Evolutionary conservation across 2,888 invertebrate genomes (phyloP), one percentile per base, ranked within the genome.

Genomic region (Plebejus anna): DNA sequence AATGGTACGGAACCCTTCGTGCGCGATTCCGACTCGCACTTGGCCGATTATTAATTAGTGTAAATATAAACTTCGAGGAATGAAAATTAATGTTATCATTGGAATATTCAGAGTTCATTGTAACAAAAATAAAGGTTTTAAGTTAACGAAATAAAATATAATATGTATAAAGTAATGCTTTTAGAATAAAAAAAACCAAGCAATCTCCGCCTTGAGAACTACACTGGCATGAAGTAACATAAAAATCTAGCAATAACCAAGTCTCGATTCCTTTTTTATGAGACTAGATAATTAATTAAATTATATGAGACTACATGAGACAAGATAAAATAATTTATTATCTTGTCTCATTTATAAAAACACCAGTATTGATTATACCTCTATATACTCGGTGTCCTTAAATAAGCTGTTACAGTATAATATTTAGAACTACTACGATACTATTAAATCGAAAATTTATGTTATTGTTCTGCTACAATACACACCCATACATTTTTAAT

Each of bases 401-500:
- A 11, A 11, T 38, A 11, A 11, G 4, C 57, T n/a, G 13, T 55
- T 16, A 57, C 6, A 57, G n/a, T 57, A 57, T 57, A 0, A 57
- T 5, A n/a, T 4, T 57, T n/a, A 57, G 57, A 57, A 57, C n/a
- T 57, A 57, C 6, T 11, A 57, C n/a, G n/a, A 55, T 55, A 5
- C 4, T 16, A 42, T 42, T 55, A 55, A 55, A 55, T 57, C n/a
- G n/a, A 57, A 57, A 59, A 4, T 61, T 61, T 61, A 11, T 61
- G 61, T 38, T 38, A 38, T 38, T 72, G 28, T 72, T 28, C 13
- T 13, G 22, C 11, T 9, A 72, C 5, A 72, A 32, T 28, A 42
- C 72, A 28, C 22, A 47, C 47, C 13, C 72, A 28, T 72, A 55
- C 55, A 73, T 73, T 73, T 73, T n/a, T 32, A 73, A 36, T 47